phyloP scores from a whole-genome alignment of 2,888 invertebrate species.

The Tetranychus truncatus region DNA sequence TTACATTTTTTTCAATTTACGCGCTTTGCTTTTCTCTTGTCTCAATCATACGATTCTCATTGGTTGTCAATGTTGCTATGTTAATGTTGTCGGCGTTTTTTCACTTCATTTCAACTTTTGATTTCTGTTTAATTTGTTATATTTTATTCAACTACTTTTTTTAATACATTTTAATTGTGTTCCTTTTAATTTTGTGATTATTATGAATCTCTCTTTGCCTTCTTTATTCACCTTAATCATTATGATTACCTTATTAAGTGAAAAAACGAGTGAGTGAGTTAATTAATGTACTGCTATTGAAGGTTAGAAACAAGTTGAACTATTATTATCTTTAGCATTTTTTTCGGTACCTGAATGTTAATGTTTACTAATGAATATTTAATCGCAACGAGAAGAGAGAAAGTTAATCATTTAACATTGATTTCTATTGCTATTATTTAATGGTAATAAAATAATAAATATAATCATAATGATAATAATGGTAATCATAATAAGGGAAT shows the following conservation, averaged over 20 bases:
- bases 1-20: no score
- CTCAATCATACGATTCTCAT: no score
- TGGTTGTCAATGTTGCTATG: no score
- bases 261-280: neutral
- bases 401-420: neutral
- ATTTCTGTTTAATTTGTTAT: no score
- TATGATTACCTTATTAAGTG: neutral
- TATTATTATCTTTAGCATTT: neutral
- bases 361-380: neutral
- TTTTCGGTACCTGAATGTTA: neutral
- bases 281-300: neutral
- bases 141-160: no score
- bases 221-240: neutral
- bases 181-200: no score
- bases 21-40: no score
- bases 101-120: no score
- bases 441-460: neutral
- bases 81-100: no score
- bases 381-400: neutral
- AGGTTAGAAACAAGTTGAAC: neutral
- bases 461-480: no score
- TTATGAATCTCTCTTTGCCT: neutral
- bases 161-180: no score
- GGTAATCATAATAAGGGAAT: neutral
- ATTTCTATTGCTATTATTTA: neutral